These are phyloP conservation scores for Nannoperca australis DNA, from an alignment of 2,797 vertebrate species.

Conservation along the genomic window DNA sequence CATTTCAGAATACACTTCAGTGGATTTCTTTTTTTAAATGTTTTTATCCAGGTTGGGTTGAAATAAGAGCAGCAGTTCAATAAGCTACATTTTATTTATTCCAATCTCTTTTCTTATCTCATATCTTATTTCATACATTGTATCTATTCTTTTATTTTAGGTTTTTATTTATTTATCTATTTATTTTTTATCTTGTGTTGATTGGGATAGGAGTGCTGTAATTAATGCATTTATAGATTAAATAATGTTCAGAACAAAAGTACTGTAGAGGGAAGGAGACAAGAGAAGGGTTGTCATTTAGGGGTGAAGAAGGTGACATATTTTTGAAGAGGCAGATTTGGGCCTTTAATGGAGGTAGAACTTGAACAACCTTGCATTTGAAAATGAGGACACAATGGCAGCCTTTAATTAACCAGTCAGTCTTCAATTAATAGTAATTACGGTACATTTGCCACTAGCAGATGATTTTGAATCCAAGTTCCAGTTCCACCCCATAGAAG, in stretches of 20 bases:
- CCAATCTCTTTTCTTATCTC: background rate
- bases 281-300: background rate
- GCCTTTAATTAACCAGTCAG: constrained; percentile 1
- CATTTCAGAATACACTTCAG: background rate
- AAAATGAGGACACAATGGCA: background rate
- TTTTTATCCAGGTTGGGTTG: background rate
- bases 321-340: background rate
- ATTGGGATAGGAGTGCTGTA: background rate
- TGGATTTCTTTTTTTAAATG: background rate
- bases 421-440: background rate
- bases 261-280: background rate
- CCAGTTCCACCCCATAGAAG: constrained; percentile 95
- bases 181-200: background rate
- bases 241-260: background rate
- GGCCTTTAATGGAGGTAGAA: background rate
- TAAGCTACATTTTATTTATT: background rate
- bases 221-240: background rate
- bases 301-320: background rate
- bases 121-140: background rate
- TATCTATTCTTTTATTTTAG: background rate
- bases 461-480: constrained; percentile 99
- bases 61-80: background rate
- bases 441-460: constrained; percentile 50
- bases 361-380: background rate
- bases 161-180: background rate